Evolutionary conservation across 2,797 vertebrate species (phyloP), one percentile per base, ranked within the genome.

Genomic region (Galago senegalensis): DNA sequence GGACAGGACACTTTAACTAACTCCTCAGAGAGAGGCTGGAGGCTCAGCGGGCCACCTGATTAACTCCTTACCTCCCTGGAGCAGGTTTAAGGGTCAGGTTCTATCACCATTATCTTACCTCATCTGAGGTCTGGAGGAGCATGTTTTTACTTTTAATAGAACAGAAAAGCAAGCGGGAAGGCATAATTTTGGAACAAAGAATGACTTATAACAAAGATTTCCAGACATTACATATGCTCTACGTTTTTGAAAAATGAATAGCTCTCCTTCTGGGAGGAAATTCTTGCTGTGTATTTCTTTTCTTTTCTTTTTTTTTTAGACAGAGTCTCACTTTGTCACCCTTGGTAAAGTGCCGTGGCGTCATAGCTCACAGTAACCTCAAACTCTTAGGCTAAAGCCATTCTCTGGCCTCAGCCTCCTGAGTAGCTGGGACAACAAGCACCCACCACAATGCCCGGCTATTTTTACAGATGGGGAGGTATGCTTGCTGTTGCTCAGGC

Each of bases 121-220:
- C 73, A 85, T 87, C 58, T 90, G 34, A 90, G 75, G 20, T 21
- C 81, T n/a, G n/a, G 80, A 76, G 58, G 25, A 89, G 31, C 27
- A 73, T 87, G 18, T 21, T 91, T 91, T 89, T 89, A 82, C 46
- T 70, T 77, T 77, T 70, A 84, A 63, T 17, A 77, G n/a, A 91
- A 88, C 2, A 87, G 37, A 89, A 91, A 86, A 91, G 58, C 49
- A 92, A 88, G 16, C 34, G 89, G 29, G 14, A 46, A 94, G 89
- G 31, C 60, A 87, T 84, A 67, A 91, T 67, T 95, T 92, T 46
- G 43, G 29, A 73, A 90, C 16, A 87, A 81, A 76, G 46, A 94
- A 85, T 77, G 40, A 73, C 37, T 67, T 85, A 73, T 58, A 80
- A 76, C 21, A 85, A 92, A 63, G 34, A 89, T 81, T 84, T 94